phyloP scores from a whole-genome alignment of 2,113 vertebrate species.

The Apaloderma vittatum region DNA sequence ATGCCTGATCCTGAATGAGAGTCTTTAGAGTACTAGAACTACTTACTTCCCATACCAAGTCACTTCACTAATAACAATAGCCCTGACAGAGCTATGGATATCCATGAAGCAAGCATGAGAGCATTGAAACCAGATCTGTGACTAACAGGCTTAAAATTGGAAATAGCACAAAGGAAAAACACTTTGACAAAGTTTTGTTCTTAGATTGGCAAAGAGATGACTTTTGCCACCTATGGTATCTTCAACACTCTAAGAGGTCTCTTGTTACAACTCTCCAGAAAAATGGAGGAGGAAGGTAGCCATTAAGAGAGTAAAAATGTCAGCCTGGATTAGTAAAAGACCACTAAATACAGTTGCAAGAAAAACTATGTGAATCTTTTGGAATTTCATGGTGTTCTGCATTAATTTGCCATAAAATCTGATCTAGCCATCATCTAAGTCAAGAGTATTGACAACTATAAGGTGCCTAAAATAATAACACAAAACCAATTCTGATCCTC shows the following conservation, averaged over 20 bases:
- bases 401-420: too few species aligned
- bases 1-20: background rate
- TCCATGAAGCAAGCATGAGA: background rate
- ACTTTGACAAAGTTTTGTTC: background rate
- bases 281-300: background rate
- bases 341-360: background rate
- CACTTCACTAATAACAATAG: background rate
- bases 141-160: background rate
- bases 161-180: constrained; percentile 12
- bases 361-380: too few species aligned
- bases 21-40: background rate
- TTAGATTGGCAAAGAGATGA: background rate
- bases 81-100: background rate
- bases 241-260: background rate
- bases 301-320: background rate
- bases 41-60: background rate
- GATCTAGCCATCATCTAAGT: too few species aligned
- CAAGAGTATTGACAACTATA: too few species aligned
- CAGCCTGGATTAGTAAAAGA: background rate
- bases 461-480: too few species aligned
- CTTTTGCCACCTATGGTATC: background rate
- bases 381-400: too few species aligned
- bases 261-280: background rate
- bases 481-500: too few species aligned
- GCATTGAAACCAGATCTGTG: background rate